Conservation (phyloP, 2,797 vertebrate species). For the Salmo trutta region DNA sequence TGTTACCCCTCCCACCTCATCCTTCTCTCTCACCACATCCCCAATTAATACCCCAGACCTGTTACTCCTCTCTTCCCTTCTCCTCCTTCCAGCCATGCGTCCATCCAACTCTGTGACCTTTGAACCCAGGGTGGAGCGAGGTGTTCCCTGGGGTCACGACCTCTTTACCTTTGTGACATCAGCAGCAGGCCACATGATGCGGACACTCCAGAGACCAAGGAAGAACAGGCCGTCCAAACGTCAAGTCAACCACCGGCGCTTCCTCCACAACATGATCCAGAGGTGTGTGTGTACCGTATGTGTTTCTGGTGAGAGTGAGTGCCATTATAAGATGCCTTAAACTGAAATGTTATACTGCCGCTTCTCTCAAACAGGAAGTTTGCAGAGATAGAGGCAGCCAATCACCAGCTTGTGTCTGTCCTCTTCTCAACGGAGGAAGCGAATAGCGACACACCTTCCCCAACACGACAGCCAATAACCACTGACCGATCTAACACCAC, state of each 20-base stretch:
- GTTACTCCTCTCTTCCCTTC: not conserved
- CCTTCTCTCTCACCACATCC: not conserved
- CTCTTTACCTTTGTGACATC: slow-evolving; percentile 87
- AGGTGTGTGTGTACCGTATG: slow-evolving; percentile 65
- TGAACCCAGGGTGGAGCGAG: slow-evolving; percentile 70
- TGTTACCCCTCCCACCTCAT: not conserved
- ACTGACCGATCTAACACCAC: slow-evolving; percentile 25
- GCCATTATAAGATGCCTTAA: not conserved
- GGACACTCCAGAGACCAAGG: slow-evolving; percentile 80
- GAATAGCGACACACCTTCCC: slow-evolving; percentile 26
- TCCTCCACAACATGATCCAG: slow-evolving; percentile 91
- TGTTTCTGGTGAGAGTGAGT: not conserved
- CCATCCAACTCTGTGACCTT: slow-evolving; percentile 64
- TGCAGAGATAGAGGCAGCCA: slow-evolving; percentile 82
- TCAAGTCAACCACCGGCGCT: slow-evolving; percentile 87
- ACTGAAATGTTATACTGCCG: not conserved
- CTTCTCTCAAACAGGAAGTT: slow-evolving; percentile 74
- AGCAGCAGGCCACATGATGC: slow-evolving; percentile 84
- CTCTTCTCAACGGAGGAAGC: slow-evolving; percentile 63
- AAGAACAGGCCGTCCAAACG: slow-evolving; percentile 79
- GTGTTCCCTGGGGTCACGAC: slow-evolving; percentile 78
- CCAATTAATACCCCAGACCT: not conserved
- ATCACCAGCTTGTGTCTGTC: slow-evolving; percentile 72
- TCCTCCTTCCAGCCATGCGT: slow-evolving; percentile 62
- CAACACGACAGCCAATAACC: slow-evolving; percentile 33